phyloP scores from a whole-genome alignment of 2,888 invertebrate genomes.

The Conomelus anceps region DNA sequence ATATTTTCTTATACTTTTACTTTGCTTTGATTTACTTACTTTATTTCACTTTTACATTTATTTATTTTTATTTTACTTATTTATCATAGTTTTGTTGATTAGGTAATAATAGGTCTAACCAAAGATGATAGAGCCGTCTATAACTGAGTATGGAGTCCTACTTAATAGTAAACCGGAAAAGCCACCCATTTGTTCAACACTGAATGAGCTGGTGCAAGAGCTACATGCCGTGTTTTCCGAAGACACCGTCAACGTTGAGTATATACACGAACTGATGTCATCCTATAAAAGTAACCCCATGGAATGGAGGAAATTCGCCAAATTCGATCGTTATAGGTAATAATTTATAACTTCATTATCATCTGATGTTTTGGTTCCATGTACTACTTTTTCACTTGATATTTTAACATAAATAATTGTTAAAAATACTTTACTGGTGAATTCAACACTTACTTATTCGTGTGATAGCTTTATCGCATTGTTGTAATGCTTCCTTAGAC shows the following conservation, averaged over 20 bases:
- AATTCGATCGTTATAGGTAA: constrained; percentile 85
- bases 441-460: too few relatives aligned
- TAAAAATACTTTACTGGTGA: too few relatives aligned
- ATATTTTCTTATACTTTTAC: too few relatives aligned
- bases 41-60: too few relatives aligned
- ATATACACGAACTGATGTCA: constrained; percentile 72
- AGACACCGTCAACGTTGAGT: constrained; percentile 82
- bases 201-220: constrained; percentile 59
- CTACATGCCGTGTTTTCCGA: constrained; percentile 69
- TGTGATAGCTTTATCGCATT: too few relatives aligned
- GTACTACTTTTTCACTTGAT: too few relatives aligned
- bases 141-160: neutral
- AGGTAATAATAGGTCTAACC: neutral
- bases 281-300: constrained; percentile 78
- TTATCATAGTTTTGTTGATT: neutral
- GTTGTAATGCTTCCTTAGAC: too few relatives aligned
- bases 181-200: constrained; percentile 37
- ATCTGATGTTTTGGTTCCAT: neutral
- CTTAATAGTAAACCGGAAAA: neutral
- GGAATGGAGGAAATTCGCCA: constrained; percentile 92
- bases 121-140: neutral
- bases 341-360: neutral
- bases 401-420: too few relatives aligned
- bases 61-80: too few relatives aligned
- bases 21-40: too few relatives aligned